Evolutionary conservation across 1,140 invertebrate genomes (phyloP), one percentile per base, ranked within the genome.

Genomic region (Caenorhabditis brenneri): DNA sequence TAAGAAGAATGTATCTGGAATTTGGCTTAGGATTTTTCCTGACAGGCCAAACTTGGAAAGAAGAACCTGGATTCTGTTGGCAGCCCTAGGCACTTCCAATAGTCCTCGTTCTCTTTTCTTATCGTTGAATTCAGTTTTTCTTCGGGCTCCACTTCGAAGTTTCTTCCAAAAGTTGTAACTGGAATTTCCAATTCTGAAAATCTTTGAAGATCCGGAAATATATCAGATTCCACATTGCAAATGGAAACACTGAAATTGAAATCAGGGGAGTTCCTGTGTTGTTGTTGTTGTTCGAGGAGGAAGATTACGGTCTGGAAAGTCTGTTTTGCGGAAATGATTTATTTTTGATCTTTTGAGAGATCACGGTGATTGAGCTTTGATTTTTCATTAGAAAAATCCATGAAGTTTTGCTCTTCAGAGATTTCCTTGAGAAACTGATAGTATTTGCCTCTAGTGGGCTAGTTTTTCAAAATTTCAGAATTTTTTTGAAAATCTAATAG

Each of bases 171-270:
- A 22, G 51, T 81, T 6, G 22, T 24, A 12, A 58, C 15, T 1
- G 51, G 53, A 46, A 81, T 60, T 16, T 22, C n/a, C n/a, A 81
- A 5, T 16, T 42, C 42, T 27, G 31, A 19, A 33, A 81, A 81
- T 22, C 24, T 58, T 31, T 24, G 22, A 31, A 81, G 48, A 58
- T 81, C 80, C 12, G 31, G 15, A 46, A 81, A 81, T 33, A 24
- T 46, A 36, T 65, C n/a, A 24, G 31, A 53, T 55, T 81, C 80
- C 31, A 81, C 80, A 65, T 81, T 81, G 55, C 80, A 81, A 15
- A 60, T 42, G 1, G 19, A 10, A 5, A 81, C 2, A n/a, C 19
- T 42, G 27, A 22, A 80, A 53, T 81, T 58, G 16, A 29, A 80
- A 2, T 12, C 3, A 19, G 7, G n/a, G n/a, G n/a, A n/a, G n/a